phyloP scores from a whole-genome alignment of 2,888 invertebrate genomes.

The Xanthia icteritia region DNA sequence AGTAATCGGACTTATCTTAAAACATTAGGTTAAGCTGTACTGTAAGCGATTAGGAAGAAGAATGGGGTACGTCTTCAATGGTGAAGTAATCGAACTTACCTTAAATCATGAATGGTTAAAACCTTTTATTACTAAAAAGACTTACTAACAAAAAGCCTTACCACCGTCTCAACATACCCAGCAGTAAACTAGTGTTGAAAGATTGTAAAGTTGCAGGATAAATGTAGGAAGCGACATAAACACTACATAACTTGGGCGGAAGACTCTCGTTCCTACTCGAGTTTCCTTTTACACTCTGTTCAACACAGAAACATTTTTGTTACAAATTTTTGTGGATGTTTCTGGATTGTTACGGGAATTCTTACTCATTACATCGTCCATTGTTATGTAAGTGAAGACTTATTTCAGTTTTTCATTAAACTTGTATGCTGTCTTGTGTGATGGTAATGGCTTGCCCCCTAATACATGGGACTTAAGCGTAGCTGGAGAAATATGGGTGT shows the following conservation, averaged over 20 bases:
- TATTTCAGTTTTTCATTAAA: not conserved
- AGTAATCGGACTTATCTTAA: not conserved
- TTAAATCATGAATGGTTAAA: not conserved
- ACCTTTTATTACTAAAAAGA: not conserved
- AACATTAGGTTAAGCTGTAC: not conserved
- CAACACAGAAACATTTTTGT: conserved; percentile 49
- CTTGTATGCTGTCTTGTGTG: not conserved
- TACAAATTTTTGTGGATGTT: conserved; percentile 40
- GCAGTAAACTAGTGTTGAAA: conserved; percentile 41
- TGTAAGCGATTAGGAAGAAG: too few relatives aligned
- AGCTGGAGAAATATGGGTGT: not conserved
- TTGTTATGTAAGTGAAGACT: not conserved
- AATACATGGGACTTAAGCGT: not conserved
- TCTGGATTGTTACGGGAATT: conserved; percentile 25
- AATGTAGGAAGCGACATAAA: conserved; percentile 54
- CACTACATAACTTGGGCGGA: conserved; percentile 55
- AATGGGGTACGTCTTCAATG: too few relatives aligned
- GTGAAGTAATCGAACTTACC: not conserved
- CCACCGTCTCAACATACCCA: not conserved
- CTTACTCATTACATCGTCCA: conserved; percentile 18
- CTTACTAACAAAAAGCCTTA: not conserved
- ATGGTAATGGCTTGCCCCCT: not conserved
- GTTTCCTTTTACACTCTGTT: conserved; percentile 49
- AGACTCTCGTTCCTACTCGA: conserved; percentile 55
- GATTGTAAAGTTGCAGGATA: conserved; percentile 54